These are phyloP conservation scores for Zapornia atra DNA, from an alignment of 2,113 vertebrate species.

Conservation along the genomic window DNA sequence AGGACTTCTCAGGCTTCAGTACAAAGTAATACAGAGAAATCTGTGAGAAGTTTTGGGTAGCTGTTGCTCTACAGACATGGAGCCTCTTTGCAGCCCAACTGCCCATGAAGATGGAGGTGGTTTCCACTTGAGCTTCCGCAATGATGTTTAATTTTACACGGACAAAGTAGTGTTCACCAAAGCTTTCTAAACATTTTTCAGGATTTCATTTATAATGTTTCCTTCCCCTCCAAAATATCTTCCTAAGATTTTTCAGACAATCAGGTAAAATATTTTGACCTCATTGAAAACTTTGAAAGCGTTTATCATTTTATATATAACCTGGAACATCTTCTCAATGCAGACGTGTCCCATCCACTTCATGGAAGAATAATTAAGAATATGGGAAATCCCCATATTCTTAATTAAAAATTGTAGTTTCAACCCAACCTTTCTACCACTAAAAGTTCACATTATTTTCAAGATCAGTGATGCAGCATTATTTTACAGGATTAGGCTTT, in stretches of 20 bases:
- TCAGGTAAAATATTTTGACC: background rate
- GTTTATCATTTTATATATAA: background rate
- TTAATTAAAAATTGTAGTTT: background rate
- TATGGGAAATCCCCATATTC: background rate
- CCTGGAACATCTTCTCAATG: background rate
- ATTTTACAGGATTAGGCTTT: background rate
- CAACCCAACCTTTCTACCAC: background rate
- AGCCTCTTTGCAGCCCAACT: background rate
- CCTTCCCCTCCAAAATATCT: background rate
- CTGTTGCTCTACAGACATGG: background rate
- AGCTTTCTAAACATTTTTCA: background rate
- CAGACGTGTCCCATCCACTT: background rate
- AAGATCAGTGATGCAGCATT: background rate
- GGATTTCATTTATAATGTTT: background rate
- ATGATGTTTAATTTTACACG: background rate
- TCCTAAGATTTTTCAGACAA: background rate
- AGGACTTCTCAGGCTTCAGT: background rate
- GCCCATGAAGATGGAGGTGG: rapidly evolving
- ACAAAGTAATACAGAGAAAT: background rate
- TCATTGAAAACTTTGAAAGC: background rate
- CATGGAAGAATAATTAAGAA: background rate
- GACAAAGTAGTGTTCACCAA: background rate
- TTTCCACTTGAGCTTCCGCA: background rate
- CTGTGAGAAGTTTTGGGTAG: background rate
- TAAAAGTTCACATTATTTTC: background rate